Evolutionary conservation across 2,888 invertebrate species (phyloP), one percentile per base, ranked within the genome.

Genomic region (Drosophila birchii): DNA sequence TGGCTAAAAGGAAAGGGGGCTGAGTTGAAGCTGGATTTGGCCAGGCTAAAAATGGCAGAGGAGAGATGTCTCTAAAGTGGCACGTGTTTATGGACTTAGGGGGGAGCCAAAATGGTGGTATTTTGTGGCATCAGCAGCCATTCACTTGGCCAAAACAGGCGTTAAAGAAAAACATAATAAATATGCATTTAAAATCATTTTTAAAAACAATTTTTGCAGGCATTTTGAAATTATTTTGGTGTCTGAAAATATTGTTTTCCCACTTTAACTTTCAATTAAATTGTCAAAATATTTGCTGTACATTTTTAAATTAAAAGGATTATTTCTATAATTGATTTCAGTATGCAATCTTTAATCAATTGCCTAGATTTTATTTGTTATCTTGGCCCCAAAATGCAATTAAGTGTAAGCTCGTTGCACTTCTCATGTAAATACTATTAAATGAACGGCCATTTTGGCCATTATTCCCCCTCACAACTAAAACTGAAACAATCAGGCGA

Each of bases 41-140:
- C 32, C 43, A 11, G 34, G 36, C 29, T 26, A 20, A 64, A 55
- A 55, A 18, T 67, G 62, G 45, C 45, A 69, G 51, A 20, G 39
- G 14, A 49, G 44, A 47, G 44, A 51, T 66, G 41, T 72, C 57
- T 45, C 60, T 60, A 78, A 76, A 82, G 85, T 84, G 87, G 79
- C 80, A 84, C 84, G 84, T 84, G 84, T 87, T 87, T 85, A 87
- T 85, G 79, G 80, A 75, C 76, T 75, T 74, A 66, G 67, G 57
- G 62, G 64, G 67, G 20, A 18, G 1, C 18, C 67, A 61, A 78
- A 78, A 75, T 69, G 62, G 63, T 68, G 72, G 43, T 32, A 38
- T 75, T 64, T 71, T 47, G 26, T 26, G 64, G 54, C 34, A 78
- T 54, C 64, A 72, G 75, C 73, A 67, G 78, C 62, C 44, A 68